These are phyloP conservation scores for Semaprochilodus insignis DNA, from an alignment of 2,797 vertebrate genomes.

Conservation along the genomic window DNA sequence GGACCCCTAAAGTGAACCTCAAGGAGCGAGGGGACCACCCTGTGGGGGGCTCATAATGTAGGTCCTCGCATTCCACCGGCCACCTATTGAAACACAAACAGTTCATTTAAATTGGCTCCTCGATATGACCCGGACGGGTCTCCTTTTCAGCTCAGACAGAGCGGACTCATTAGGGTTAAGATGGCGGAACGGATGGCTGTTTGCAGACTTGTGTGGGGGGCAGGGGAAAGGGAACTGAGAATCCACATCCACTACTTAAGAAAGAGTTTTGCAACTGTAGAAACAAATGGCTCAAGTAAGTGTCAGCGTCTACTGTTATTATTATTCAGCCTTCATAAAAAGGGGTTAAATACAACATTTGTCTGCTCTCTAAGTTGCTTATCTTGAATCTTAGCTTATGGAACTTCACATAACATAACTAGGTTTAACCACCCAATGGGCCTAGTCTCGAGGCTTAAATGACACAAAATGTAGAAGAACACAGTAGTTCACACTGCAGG, in stretches of 20 bases:
- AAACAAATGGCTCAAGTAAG: background rate
- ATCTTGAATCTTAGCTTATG: background rate
- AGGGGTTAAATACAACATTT: background rate
- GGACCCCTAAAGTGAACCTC: constrained; percentile 63
- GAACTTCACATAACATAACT: background rate
- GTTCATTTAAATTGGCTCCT: constrained; percentile 65
- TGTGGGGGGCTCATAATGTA: constrained; percentile 64
- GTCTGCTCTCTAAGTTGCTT: no score
- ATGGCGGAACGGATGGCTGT: constrained; percentile 53
- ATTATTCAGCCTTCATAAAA: background rate
- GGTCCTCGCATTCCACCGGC: constrained; percentile 62
- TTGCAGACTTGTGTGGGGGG: constrained; percentile 35
- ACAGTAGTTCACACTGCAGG: no score
- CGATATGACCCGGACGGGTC: constrained; percentile 56
- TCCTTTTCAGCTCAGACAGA: constrained; percentile 57
- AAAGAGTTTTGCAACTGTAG: background rate
- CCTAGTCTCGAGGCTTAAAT: no score
- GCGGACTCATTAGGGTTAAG: constrained; percentile 61
- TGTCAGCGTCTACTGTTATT: background rate
- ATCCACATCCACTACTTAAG: background rate
- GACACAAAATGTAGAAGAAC: no score
- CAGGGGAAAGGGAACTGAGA: constrained; percentile 18
- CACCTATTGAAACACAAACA: constrained; percentile 68
- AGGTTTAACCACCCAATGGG: no score
- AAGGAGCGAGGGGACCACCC: constrained; percentile 63